These are phyloP conservation scores for Drosophila diplacantha DNA, from an alignment of 2,888 invertebrate genomes.

Conservation along the genomic window DNA sequence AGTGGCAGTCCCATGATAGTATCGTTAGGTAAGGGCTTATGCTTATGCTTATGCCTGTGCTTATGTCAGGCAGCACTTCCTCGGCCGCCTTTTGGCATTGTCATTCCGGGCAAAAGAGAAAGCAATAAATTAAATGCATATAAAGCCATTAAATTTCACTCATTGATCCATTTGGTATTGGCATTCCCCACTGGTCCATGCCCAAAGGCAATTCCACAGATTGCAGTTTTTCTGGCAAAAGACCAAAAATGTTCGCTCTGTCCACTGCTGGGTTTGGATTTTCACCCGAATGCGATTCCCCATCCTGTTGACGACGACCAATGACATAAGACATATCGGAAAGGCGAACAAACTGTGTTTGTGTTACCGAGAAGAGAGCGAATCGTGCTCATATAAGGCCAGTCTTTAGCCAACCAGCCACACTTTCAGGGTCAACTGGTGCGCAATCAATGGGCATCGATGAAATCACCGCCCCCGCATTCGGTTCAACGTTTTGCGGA, in stretches of 20 bases:
- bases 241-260: conserved; percentile 14
- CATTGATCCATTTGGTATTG: conserved; percentile 48
- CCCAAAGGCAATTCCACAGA: conserved; percentile 26
- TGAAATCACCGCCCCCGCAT: conserved; percentile 35
- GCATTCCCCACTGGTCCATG: conserved; percentile 32
- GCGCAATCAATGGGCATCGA: conserved; percentile 42
- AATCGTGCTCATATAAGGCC: conserved; percentile 65
- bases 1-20: conserved; percentile 25
- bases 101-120: conserved; percentile 33
- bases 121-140: conserved; percentile 36
- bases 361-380: conserved; percentile 28
- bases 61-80: conserved; percentile 22
- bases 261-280: conserved; percentile 1
- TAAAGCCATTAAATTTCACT: conserved; percentile 46
- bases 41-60: conserved; percentile 3
- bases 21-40: conserved; percentile 33
- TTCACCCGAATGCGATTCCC: background rate
- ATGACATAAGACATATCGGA: conserved; percentile 60
- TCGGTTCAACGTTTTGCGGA: conserved; percentile 32
- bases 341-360: conserved; percentile 23
- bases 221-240: conserved; percentile 27
- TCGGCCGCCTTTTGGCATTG: conserved; percentile 20
- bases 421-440: conserved; percentile 62
- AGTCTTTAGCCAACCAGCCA: conserved; percentile 28
- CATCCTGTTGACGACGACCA: conserved; percentile 29